Percentiles rank a stretch among this genome's conserved stretches.
phyloP scores from a whole-genome alignment of 1,140 invertebrate species.

The Callitettix versicolor region DNA sequence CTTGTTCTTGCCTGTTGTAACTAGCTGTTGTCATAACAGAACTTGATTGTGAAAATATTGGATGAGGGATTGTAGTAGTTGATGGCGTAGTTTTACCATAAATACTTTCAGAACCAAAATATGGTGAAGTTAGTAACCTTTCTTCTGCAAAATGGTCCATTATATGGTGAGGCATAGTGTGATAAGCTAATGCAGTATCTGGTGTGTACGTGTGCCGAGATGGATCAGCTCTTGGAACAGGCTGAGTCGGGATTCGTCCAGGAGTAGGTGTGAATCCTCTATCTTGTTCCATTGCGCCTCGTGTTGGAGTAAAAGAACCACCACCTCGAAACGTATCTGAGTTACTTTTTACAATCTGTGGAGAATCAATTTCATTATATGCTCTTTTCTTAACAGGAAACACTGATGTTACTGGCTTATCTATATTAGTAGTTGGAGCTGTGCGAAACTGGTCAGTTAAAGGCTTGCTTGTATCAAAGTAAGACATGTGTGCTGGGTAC shows the following conservation, averaged over 20 bases:
- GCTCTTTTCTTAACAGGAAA: constrained; percentile 45
- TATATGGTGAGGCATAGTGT: constrained; percentile 16
- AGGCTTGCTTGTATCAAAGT: constrained; percentile 18
- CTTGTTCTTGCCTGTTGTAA: constrained; percentile 8
- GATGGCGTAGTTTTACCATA: constrained; percentile 15
- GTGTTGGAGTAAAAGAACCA: constrained; percentile 23
- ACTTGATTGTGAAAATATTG: constrained; percentile 14
- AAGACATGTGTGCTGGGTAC: constrained; percentile 20
- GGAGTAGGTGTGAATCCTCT: constrained; percentile 26
- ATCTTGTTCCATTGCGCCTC: constrained; percentile 23
- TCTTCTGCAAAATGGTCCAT: constrained; percentile 20
- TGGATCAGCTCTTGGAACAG: neutral
- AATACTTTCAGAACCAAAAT: constrained; percentile 12
- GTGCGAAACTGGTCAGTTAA: constrained; percentile 18
- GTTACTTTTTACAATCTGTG: neutral
- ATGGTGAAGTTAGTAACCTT: constrained; percentile 9
- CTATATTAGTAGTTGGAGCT: constrained; percentile 1
- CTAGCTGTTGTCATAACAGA: constrained; percentile 10
- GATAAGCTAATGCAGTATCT: constrained; percentile 12
- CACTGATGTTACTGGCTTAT: constrained; percentile 20
- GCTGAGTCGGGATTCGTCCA: constrained; percentile 24
- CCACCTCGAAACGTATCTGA: constrained; percentile 14
- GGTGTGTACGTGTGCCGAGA: neutral
- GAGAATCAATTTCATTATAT: constrained; percentile 40
- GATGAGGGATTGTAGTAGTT: constrained; percentile 9